Conservation (phyloP, 2,888 invertebrate genomes). For the Drosophila limbata region DNA sequence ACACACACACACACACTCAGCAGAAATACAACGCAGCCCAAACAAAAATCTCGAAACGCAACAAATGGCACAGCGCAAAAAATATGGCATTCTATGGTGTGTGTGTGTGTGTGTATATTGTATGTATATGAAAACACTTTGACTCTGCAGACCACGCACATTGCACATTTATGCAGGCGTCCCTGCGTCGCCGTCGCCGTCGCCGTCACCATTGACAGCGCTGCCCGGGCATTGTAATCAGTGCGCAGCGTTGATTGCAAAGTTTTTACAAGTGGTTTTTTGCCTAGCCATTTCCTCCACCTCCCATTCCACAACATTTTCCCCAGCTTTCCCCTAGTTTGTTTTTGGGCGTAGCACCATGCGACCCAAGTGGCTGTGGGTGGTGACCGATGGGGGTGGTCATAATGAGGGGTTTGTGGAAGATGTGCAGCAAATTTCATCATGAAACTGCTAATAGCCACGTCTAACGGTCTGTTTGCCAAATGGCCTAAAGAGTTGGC, state of each 20-base stretch:
- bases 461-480: conserved; percentile 33
- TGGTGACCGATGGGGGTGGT: too few relatives aligned
- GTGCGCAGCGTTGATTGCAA: conserved; percentile 76
- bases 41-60: conserved; percentile 62
- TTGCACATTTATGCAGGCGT: conserved; percentile 67
- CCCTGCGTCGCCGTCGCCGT: conserved; percentile 34
- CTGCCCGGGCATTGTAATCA: conserved; percentile 70
- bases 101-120: conserved; percentile 19
- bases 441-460: conserved; percentile 56
- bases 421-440: conserved; percentile 23
- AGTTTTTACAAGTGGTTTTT: conserved; percentile 76
- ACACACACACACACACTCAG: conserved; percentile 12
- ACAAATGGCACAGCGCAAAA: conserved; percentile 71
- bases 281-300: conserved; percentile 4
- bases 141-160: conserved; percentile 66
- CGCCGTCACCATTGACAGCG: conserved; percentile 15
- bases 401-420: neutral
- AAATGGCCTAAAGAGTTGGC: conserved; percentile 44
- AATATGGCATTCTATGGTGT: conserved; percentile 53
- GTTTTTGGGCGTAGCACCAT: conserved; percentile 46
- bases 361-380: conserved; percentile 2
- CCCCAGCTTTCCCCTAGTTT: conserved; percentile 23
- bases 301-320: neutral
- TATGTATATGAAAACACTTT: conserved; percentile 45
- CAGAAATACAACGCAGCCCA: conserved; percentile 24